Percentiles rank a stretch among this genome's conserved stretches.
Evolutionary conservation across 2,888 invertebrate genomes (phyloP).

Genomic region (Drosophila formosana): DNA sequence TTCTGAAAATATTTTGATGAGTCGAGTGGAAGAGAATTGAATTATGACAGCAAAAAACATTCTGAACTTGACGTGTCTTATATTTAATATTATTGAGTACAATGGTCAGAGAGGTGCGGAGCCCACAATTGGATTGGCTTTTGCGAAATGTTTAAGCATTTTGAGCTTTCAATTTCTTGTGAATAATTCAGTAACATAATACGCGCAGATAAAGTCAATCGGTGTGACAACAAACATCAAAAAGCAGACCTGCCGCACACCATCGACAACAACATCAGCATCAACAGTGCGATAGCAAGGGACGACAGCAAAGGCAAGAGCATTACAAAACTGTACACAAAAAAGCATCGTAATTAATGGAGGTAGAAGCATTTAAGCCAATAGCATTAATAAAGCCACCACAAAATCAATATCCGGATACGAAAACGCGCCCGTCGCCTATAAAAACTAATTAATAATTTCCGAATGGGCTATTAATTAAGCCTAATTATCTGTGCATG

Average conservation of each 20-base stretch:
- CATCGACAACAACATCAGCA: conserved; percentile 25
- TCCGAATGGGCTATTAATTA: conserved; percentile 86
- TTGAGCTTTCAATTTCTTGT: conserved; percentile 60
- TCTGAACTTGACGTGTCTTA: no score
- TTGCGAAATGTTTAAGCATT: conserved; percentile 36
- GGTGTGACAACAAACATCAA: conserved; percentile 72
- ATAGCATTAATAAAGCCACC: conserved; percentile 85
- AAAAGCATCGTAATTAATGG: conserved; percentile 84
- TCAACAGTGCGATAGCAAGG: conserved; percentile 22
- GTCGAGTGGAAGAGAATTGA: no score
- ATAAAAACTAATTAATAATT: conserved; percentile 86
- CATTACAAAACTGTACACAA: conserved; percentile 65
- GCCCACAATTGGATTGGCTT: conserved; percentile 48
- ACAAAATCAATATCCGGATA: conserved; percentile 86
- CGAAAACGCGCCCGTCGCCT: conserved; percentile 85
- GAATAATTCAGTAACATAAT: conserved; percentile 76
- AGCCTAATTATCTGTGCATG: conserved; percentile 85
- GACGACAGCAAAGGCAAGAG: conserved; percentile 18
- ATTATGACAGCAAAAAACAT: no score
- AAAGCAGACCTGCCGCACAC: conserved; percentile 44
- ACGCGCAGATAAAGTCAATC: conserved; percentile 77
- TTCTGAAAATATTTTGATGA: no score
- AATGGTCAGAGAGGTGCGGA: neutral
- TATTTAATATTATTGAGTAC: neutral
- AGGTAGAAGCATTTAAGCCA: conserved; percentile 84